phyloP scores from a whole-genome alignment of 2,113 vertebrate genomes.

The Edolisoma coerulescens region DNA sequence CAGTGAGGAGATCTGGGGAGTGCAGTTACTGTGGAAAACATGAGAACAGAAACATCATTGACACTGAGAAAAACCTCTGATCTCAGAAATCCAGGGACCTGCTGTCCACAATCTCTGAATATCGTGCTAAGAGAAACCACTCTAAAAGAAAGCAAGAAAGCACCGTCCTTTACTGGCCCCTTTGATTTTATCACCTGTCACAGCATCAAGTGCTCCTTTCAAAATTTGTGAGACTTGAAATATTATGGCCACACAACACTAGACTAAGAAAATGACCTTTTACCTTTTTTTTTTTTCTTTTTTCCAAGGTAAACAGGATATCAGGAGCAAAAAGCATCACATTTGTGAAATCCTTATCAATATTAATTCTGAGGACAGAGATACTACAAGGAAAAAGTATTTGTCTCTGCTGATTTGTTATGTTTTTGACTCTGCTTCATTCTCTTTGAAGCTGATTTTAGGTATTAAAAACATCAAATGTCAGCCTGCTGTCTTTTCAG shows the following conservation, averaged over 20 bases:
- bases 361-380: neutral
- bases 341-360: neutral
- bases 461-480: neutral
- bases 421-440: neutral
- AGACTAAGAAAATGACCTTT: neutral
- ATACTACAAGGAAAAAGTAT: neutral
- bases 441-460: constrained; percentile 10
- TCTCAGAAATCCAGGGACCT: neutral
- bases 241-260: neutral
- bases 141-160: neutral
- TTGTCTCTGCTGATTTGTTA: neutral
- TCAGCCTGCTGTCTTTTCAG: neutral
- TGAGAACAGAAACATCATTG: neutral
- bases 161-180: neutral
- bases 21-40: neutral
- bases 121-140: neutral
- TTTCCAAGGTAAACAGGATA: neutral
- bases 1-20: neutral
- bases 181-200: constrained; percentile 55
- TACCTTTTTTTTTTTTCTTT: neutral
- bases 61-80: neutral
- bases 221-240: constrained; percentile 36
- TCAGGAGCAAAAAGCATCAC: neutral
- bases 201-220: constrained; percentile 54
- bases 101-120: neutral